Evolutionary conservation across 2,888 invertebrate genomes (phyloP).

Genomic region (Neuroscelio doddi): DNA sequence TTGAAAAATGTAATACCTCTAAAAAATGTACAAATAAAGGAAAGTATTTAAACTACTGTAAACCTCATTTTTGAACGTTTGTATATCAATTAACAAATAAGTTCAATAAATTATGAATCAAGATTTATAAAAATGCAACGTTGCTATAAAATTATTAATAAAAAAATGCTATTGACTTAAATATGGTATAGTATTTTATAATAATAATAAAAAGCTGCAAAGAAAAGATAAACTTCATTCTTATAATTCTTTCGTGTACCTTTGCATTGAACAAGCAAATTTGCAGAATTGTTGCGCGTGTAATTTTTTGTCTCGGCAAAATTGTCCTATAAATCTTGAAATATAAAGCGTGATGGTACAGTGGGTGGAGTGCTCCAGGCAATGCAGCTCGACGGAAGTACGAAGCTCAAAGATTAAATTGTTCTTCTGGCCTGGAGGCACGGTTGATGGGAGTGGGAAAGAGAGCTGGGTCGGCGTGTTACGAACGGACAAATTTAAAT

Average conservation of each 20-base stretch:
- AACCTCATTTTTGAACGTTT: no score
- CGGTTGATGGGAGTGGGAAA: slow-evolving; percentile 33
- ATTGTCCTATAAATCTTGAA: slow-evolving; percentile 24
- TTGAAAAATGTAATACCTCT: no score
- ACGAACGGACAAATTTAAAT: slow-evolving; percentile 69
- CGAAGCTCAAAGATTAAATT: slow-evolving; percentile 61
- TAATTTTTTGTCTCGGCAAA: slow-evolving; percentile 31
- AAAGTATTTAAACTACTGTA: no score
- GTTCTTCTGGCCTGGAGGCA: slow-evolving; percentile 51
- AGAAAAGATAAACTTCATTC: not conserved
- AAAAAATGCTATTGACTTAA: no score
- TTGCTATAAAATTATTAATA: no score
- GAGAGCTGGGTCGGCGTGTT: slow-evolving; percentile 39
- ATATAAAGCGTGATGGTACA: slow-evolving; percentile 29
- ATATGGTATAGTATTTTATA: no score
- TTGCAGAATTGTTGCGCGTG: not conserved
- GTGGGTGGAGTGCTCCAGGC: no score
- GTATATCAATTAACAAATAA: no score
- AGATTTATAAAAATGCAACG: no score
- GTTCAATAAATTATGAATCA: no score
- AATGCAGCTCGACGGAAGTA: slow-evolving; percentile 61
- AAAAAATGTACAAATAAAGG: no score
- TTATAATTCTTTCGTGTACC: not conserved
- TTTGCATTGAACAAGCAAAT: not conserved
- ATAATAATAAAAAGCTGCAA: no score